Evolutionary conservation across 2,888 invertebrate genomes (phyloP).

Genomic region (Uloborus plumipes): DNA sequence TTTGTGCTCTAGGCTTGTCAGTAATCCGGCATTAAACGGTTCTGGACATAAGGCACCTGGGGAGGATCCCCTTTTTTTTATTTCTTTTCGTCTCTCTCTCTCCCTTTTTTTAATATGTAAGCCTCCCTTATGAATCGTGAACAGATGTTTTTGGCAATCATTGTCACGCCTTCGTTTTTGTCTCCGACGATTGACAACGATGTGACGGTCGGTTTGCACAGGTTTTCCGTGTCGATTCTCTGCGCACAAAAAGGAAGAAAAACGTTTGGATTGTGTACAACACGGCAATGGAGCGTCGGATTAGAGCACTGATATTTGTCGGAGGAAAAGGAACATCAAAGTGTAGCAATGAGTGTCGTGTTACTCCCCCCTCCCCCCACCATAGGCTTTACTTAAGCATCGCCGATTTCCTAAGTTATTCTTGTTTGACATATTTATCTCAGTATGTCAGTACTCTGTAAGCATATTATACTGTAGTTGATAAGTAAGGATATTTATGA

Average conservation of each 20-base stretch:
- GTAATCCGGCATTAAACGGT: constrained; percentile 33
- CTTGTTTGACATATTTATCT: no score
- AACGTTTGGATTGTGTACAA: constrained; percentile 9
- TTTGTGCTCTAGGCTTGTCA: constrained; percentile 14
- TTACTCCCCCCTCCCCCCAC: constrained; percentile 23
- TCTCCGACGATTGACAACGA: constrained; percentile 27
- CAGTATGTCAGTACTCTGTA: no score
- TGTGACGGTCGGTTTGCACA: constrained; percentile 22
- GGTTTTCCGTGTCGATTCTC: constrained; percentile 15
- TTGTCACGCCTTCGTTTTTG: constrained; percentile 42
- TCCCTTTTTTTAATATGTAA: not conserved
- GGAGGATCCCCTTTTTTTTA: not conserved
- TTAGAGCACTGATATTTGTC: constrained; percentile 46
- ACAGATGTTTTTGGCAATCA: constrained; percentile 57
- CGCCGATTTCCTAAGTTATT: no score
- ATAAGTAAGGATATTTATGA: no score
- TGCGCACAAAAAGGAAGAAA: constrained; percentile 1
- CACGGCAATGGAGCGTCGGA: constrained; percentile 24
- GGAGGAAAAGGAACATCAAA: constrained; percentile 10
- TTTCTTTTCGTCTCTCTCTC: not conserved
- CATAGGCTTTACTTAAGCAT: no score
- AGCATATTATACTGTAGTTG: no score
- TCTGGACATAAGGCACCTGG: constrained; percentile 23
- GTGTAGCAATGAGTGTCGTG: constrained; percentile 30
- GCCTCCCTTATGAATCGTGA: constrained; percentile 15